Conservation (phyloP, 2,797 vertebrate species). For the Coracias cyanogaster region DNA sequence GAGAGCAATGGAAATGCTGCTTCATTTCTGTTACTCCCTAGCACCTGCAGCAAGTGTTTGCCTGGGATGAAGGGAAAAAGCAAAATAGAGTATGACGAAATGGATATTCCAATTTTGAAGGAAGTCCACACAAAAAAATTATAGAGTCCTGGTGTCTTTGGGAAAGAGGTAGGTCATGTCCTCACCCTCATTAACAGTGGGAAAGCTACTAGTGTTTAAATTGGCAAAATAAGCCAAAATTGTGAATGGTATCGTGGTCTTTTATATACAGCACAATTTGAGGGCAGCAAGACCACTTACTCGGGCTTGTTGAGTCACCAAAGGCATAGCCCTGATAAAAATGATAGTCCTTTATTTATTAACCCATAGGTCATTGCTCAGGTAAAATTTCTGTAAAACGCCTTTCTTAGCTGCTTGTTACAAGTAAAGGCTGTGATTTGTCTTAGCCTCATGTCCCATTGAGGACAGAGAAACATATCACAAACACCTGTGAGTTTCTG, state of each 20-base stretch:
- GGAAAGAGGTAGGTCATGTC: background rate
- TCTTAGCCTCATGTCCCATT: background rate
- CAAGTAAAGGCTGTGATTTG: background rate
- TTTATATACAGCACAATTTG: background rate
- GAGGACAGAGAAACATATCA: background rate
- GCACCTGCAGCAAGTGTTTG: background rate
- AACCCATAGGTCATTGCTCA: background rate
- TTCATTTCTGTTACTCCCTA: background rate
- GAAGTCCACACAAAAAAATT: background rate
- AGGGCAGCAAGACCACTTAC: background rate
- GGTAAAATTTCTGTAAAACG: background rate
- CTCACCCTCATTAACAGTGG: background rate
- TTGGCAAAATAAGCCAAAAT: background rate
- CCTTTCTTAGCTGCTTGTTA: background rate
- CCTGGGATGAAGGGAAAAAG: background rate
- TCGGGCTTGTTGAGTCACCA: background rate
- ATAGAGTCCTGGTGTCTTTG: background rate
- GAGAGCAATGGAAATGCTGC: background rate
- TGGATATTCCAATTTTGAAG: background rate
- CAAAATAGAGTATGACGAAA: background rate
- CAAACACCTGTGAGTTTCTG: slow-evolving; percentile 6
- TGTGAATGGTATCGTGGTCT: background rate
- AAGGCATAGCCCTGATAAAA: background rate
- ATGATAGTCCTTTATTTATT: background rate
- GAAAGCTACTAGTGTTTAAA: background rate